Evolutionary conservation across 1,140 invertebrate genomes (phyloP).

Genomic region (Odontomachus brunneus): DNA sequence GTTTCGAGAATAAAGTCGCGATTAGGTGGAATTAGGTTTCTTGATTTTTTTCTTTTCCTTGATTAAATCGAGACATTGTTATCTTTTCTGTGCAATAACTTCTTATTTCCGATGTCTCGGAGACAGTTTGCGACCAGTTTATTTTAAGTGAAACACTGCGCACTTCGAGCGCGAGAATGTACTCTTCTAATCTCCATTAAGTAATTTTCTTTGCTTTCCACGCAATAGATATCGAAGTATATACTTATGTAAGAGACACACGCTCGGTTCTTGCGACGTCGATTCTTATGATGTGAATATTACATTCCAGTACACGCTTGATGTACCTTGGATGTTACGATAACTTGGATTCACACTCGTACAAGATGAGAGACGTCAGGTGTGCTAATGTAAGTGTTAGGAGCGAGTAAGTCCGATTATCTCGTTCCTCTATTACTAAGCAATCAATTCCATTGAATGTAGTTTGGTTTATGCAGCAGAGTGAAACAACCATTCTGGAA

Average conservation of each 20-base stretch:
- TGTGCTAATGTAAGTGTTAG: background rate
- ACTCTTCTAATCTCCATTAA: constrained; percentile 25
- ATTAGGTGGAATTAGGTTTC: background rate
- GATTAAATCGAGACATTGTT: background rate
- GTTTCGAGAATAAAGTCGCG: constrained; percentile 15
- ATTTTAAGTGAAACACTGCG: background rate
- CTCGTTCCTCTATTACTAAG: constrained; percentile 44
- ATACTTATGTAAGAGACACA: constrained; percentile 11
- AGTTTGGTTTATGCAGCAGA: background rate
- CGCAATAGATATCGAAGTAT: constrained; percentile 19
- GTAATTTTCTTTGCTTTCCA: constrained; percentile 11
- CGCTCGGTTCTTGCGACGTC: background rate
- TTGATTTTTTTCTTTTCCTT: background rate
- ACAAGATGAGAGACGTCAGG: background rate
- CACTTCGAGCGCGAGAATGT: background rate
- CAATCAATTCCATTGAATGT: constrained; percentile 30
- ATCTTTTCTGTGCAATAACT: background rate
- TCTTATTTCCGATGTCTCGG: background rate
- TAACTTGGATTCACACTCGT: background rate
- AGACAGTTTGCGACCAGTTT: background rate
- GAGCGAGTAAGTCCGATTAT: constrained; percentile 1
- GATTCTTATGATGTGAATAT: constrained; percentile 19
- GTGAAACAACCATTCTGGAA: constrained; percentile 7
- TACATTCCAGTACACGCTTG: constrained; percentile 49
- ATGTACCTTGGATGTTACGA: background rate